Conservation (phyloP, 2,888 invertebrate genomes). For the Eupithecia dodoneata region DNA sequence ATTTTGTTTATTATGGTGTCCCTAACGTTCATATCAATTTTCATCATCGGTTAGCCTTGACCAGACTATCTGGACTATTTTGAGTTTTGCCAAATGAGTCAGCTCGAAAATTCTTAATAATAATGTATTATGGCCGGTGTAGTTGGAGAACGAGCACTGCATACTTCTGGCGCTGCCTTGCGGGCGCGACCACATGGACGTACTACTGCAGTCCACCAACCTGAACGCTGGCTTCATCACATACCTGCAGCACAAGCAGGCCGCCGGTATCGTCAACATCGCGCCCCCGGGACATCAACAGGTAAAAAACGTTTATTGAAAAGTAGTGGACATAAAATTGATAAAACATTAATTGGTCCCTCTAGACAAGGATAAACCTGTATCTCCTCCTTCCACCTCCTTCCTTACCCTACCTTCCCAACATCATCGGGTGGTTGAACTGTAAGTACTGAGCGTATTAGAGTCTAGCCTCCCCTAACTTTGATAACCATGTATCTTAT, state of each 20-base stretch:
- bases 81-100: neutral
- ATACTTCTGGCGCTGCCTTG: conserved; percentile 97
- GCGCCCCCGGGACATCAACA: conserved; percentile 95
- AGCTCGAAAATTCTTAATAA: neutral
- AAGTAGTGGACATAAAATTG: neutral
- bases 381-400: no score
- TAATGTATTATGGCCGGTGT: conserved; percentile 27
- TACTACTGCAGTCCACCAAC: conserved; percentile 95
- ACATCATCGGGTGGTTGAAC: no score
- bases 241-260: conserved; percentile 98
- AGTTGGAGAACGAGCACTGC: conserved; percentile 98
- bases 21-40: no score
- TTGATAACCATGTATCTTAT: no score
- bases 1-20: no score
- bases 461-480: no score
- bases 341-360: no score
- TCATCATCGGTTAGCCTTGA: no score
- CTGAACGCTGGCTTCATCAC: conserved; percentile 96
- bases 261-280: conserved; percentile 99
- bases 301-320: conserved; percentile 70
- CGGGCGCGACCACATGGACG: conserved; percentile 97
- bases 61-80: neutral
- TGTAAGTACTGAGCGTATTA: no score
- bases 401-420: no score
- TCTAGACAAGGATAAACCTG: no score